Conservation (phyloP, 2,797 vertebrate species). For the Enteromius radiatus region DNA sequence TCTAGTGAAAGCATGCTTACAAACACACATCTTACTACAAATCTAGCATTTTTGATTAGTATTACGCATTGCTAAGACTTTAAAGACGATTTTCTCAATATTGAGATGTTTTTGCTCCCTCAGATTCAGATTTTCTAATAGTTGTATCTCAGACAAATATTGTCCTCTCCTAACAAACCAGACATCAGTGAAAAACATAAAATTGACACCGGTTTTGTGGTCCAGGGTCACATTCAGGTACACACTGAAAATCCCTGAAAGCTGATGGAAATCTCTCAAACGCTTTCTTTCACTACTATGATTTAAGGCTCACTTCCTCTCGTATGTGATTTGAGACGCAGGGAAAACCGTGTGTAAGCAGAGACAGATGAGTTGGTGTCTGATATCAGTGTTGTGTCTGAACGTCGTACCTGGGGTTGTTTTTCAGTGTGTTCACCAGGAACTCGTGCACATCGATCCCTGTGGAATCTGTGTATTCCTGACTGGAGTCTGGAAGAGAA, state of each 20-base stretch:
- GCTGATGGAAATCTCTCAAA: not conserved
- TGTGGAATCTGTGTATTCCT: slow-evolving; percentile 99
- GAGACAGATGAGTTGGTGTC: not conserved
- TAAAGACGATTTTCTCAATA: not conserved
- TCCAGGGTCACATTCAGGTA: not conserved
- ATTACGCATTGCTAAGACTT: not conserved
- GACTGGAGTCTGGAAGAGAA: slow-evolving; percentile 90
- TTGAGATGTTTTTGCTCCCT: not conserved
- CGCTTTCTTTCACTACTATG: not conserved
- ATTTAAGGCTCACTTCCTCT: not conserved
- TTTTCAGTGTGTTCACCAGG: slow-evolving; percentile 99
- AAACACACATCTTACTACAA: too few species aligned
- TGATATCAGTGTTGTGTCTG: not conserved
- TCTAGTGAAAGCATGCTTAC: too few species aligned
- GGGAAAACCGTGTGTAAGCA: not conserved
- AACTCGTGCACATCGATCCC: slow-evolving; percentile 99
- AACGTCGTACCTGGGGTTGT: slow-evolving; percentile 92
- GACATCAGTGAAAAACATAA: not conserved
- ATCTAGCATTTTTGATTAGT: too few species aligned
- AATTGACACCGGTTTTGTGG: not conserved
- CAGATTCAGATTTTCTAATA: not conserved
- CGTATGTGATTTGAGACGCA: not conserved
- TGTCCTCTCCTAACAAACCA: not conserved
- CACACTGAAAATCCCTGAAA: not conserved
- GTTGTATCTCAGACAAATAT: not conserved